Percentiles rank a stretch among this genome's conserved stretches.
Conservation (phyloP, 2,113 vertebrate genomes). For the Protobothrops mucrosquamatus region DNA sequence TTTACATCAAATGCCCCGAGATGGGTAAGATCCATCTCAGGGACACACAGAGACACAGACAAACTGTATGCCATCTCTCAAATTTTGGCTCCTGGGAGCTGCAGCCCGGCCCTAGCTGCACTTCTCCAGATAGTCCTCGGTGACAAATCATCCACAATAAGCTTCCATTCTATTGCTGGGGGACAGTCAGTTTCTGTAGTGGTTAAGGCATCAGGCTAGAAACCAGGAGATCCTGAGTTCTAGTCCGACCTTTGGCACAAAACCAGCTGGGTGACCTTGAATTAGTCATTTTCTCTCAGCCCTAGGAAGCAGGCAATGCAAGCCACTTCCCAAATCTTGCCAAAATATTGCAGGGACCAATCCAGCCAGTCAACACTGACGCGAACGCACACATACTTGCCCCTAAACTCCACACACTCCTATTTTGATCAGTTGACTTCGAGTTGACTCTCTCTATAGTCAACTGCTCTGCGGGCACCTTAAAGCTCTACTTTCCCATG, state of each 20-base stretch:
- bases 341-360: not conserved
- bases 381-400: not conserved
- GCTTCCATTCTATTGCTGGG: not conserved
- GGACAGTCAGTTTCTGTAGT: not conserved
- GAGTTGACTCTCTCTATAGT: not conserved
- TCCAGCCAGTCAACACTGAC: not conserved
- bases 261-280: not conserved
- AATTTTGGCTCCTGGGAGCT: not conserved
- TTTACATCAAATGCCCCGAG: not conserved
- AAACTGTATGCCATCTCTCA: not conserved
- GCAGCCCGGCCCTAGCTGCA: not conserved
- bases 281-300: not conserved
- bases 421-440: not conserved
- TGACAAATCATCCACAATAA: too few relatives aligned
- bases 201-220: not conserved
- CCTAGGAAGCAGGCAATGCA: not conserved
- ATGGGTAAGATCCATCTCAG: not conserved
- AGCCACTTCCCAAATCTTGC: not conserved
- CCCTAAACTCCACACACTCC: not conserved
- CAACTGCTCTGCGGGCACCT: not conserved
- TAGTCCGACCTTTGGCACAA: not conserved
- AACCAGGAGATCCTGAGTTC: not conserved
- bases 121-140: not conserved
- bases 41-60: not conserved
- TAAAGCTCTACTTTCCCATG: not conserved